These are phyloP conservation scores for Alouatta palliata DNA, from an alignment of 2,113 vertebrate genomes.

Conservation along the genomic window DNA sequence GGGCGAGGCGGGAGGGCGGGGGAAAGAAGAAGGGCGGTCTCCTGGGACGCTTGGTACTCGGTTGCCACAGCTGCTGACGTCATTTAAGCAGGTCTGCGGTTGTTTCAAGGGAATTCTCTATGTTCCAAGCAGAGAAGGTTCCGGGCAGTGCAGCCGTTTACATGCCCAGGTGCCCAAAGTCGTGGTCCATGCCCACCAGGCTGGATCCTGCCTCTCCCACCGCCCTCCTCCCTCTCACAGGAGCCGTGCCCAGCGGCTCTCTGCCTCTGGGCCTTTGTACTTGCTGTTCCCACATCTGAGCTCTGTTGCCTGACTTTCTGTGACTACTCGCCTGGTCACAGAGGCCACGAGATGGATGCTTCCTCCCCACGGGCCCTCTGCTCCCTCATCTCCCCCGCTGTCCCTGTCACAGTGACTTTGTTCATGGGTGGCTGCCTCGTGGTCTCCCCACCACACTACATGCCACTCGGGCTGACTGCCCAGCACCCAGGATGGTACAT, in stretches of 20 bases:
- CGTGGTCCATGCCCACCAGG: neutral
- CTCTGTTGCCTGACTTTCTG: neutral
- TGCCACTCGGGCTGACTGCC: too few relatives aligned
- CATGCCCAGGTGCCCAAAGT: neutral
- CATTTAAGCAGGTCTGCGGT: neutral
- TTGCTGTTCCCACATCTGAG: too few relatives aligned
- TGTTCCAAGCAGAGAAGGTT: neutral
- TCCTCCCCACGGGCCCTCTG: neutral
- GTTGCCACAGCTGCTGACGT: neutral
- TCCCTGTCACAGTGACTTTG: neutral
- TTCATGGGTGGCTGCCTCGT: neutral
- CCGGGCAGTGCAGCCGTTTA: too few relatives aligned
- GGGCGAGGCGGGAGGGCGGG: accelerated
- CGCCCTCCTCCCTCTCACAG: neutral
- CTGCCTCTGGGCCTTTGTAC: neutral
- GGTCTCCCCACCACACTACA: neutral
- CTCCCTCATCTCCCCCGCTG: neutral
- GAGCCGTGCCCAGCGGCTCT: neutral
- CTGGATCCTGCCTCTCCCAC: neutral
- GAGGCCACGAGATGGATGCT: neutral
- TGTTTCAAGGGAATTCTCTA: neutral
- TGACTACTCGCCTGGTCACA: neutral
- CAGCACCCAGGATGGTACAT: neutral
- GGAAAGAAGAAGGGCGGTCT: neutral
- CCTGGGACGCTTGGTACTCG: neutral